Evolutionary conservation across 2,888 invertebrate species (phyloP), one percentile per base, ranked within the genome.

Genomic region (Xylophagus ater): DNA sequence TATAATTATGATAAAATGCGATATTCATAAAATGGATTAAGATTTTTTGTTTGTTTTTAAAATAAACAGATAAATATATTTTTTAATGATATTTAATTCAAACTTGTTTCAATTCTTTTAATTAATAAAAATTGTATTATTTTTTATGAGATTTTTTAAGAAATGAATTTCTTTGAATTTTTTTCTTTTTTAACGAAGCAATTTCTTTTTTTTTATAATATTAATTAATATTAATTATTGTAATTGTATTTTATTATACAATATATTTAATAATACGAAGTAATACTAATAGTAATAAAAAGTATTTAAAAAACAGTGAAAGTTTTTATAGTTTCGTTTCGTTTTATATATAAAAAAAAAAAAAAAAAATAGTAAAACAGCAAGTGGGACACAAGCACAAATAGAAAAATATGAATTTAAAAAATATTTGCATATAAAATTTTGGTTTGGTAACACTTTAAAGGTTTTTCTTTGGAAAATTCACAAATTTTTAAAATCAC

Each of bases 61-160:
- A 26, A 34, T 20, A 33, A 41, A 21, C 21, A 14, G 13, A 42
- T 36, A 40, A 44, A 37, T n/a, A n/a, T n/a, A n/a, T n/a, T n/a
- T n/a, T n/a, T n/a, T n/a, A n/a, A n/a, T n/a, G n/a, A n/a, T n/a
- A n/a, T 35, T 34, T 48, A 46, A 51, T 59, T 62, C 62, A 63
- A 62, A 62, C 61, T 53, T 62, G 63, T 61, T 63, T 63, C 61
- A 63, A 60, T 62, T 62, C 57, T 51, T 46, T 47, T 32, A 13
- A 20, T 17, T 29, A 34, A 12, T 34, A 21, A 20, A 41, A 34
- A 35, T 41, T 44, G 39, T 34, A 25, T 32, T 35, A 18, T 38
- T 33, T 38, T 26, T 35, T 37, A 29, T 35, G 30, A 33, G 23
- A 29, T 34, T 37, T 34, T 28, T 23, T 23, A 35, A 26, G 5